Evolutionary conservation across 2,113 vertebrate genomes (phyloP).

Genomic region (Aegithalos caudatus): DNA sequence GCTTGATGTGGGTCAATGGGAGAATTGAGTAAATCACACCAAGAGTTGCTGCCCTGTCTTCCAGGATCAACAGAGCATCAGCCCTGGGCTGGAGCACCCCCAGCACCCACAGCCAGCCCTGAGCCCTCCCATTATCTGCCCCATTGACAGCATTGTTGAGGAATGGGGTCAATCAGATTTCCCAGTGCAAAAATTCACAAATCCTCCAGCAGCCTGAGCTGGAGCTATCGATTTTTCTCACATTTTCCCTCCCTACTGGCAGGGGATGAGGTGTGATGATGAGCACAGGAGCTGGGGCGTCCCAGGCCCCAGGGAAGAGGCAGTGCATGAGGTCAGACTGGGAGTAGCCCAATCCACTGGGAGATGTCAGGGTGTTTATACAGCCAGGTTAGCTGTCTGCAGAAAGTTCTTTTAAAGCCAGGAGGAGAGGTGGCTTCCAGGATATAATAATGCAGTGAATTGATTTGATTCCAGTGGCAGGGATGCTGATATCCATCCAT

Average conservation of each 20-base stretch:
- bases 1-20: not conserved
- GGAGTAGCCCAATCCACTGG: not conserved
- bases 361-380: not conserved
- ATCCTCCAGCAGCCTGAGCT: not conserved
- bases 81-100: not conserved
- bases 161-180: not conserved
- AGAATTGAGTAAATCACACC: not conserved
- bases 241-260: not conserved
- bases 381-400: not conserved
- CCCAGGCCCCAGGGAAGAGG: not conserved
- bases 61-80: not conserved
- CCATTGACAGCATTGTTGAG: not conserved
- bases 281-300: not conserved
- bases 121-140: not conserved
- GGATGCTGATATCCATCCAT: rapidly evolving
- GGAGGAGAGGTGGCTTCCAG: not conserved
- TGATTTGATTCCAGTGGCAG: not conserved
- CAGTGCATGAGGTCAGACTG: not conserved
- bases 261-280: not conserved
- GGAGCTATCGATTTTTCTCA: not conserved
- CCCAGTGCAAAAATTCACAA: not conserved
- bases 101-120: rapidly evolving
- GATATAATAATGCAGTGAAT: not conserved
- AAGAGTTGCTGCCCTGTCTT: not conserved
- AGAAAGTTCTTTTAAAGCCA: not conserved